These are phyloP conservation scores for Colostygia pectinataria DNA, from an alignment of 2,888 invertebrate genomes.

Conservation along the genomic window DNA sequence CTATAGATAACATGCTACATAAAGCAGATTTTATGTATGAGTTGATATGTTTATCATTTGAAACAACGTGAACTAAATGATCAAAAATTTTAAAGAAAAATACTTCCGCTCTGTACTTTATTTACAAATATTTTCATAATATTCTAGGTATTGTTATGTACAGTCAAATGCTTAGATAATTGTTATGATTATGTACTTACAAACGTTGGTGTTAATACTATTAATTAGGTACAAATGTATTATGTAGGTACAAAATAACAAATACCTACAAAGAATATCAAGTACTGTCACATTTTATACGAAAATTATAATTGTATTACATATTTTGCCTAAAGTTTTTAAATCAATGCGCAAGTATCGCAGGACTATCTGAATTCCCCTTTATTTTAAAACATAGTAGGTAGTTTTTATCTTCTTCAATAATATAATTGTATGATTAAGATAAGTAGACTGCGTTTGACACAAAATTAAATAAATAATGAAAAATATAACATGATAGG, in stretches of 20 bases:
- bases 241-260: slow-evolving; percentile 2
- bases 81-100: neutral
- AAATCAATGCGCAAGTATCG: too few relatives aligned
- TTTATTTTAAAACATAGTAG: too few relatives aligned
- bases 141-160: slow-evolving; percentile 15
- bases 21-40: neutral
- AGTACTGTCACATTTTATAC: neutral
- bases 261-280: neutral
- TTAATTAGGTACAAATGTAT: neutral
- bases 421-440: too few relatives aligned
- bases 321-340: too few relatives aligned
- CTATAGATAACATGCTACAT: too few relatives aligned
- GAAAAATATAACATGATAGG: too few relatives aligned
- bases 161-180: slow-evolving; percentile 9
- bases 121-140: slow-evolving; percentile 11
- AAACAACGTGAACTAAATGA: neutral
- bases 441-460: too few relatives aligned
- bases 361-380: too few relatives aligned
- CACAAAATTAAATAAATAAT: too few relatives aligned
- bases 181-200: too few relatives aligned
- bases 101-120: neutral
- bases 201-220: neutral
- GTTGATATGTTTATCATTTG: slow-evolving; percentile 2
- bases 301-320: slow-evolving; percentile 10
- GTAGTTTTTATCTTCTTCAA: too few relatives aligned